These are phyloP conservation scores for Ephialtes manifestator DNA, from an alignment of 2,888 invertebrate genomes.

Conservation along the genomic window DNA sequence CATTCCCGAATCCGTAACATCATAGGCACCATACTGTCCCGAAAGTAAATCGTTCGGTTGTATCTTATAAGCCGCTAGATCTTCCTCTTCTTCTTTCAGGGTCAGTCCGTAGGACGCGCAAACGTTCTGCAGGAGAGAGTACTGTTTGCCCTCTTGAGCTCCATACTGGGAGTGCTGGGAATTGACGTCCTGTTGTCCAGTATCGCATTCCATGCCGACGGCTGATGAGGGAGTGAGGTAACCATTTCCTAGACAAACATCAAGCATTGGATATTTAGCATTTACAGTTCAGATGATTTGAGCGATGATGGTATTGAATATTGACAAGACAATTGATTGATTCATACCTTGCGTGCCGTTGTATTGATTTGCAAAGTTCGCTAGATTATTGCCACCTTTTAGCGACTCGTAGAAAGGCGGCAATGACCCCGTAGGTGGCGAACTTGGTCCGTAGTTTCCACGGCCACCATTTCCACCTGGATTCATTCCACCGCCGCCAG, in stretches of 20 bases:
- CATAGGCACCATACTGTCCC: slow-evolving; percentile 89
- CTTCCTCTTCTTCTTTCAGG: slow-evolving; percentile 92
- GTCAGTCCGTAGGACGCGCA: slow-evolving; percentile 92
- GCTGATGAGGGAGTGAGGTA: slow-evolving; percentile 90
- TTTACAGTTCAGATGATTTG: not conserved
- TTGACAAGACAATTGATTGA: not conserved
- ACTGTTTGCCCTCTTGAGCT: slow-evolving; percentile 89
- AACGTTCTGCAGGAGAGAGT: slow-evolving; percentile 92
- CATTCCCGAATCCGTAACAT: slow-evolving; percentile 90
- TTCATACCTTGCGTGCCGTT: slow-evolving; percentile 86
- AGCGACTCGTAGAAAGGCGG: slow-evolving; percentile 96
- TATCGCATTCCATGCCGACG: slow-evolving; percentile 92
- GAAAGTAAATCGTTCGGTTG: slow-evolving; percentile 89
- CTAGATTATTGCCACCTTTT: slow-evolving; percentile 92
- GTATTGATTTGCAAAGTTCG: slow-evolving; percentile 89
- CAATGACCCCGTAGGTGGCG: slow-evolving; percentile 94
- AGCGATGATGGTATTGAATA: not conserved
- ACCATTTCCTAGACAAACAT: slow-evolving; percentile 86
- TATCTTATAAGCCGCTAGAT: slow-evolving; percentile 91
- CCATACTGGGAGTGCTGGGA: slow-evolving; percentile 83
- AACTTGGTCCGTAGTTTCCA: slow-evolving; percentile 95
- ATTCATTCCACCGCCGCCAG: slow-evolving; percentile 92
- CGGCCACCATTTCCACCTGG: slow-evolving; percentile 91
- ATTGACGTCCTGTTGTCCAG: slow-evolving; percentile 89
- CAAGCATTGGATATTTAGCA: not conserved